Conservation (phyloP, 2,113 vertebrate species). For the Pachyramphus minor region DNA sequence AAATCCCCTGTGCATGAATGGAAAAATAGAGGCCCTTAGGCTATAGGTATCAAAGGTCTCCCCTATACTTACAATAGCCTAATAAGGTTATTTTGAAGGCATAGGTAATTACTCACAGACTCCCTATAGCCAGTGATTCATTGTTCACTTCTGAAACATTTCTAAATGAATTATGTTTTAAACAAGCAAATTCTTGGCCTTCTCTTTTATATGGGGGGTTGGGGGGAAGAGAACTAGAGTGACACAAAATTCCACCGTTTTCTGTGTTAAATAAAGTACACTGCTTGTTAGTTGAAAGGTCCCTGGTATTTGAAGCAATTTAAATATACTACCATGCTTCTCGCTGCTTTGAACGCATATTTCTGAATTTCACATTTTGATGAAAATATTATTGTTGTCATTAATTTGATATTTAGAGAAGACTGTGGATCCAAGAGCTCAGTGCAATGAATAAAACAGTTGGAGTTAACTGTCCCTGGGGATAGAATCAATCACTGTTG, state of each 20-base stretch:
- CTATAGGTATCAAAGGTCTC: constrained; percentile 46
- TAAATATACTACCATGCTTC: neutral
- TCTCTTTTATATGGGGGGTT: neutral
- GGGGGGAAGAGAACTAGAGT: neutral
- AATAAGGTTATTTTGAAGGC: constrained; percentile 60
- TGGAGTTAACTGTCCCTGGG: constrained; percentile 74
- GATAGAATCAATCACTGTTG: constrained; percentile 79
- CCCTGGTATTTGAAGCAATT: neutral
- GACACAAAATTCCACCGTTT: neutral
- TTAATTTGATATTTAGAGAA: constrained; percentile 67
- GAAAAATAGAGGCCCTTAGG: constrained; percentile 35
- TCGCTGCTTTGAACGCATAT: neutral
- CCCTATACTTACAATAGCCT: constrained; percentile 45
- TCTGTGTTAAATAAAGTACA: neutral
- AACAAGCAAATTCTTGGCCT: constrained; percentile 39
- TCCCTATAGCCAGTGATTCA: constrained; percentile 43
- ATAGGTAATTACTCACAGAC: constrained; percentile 28
- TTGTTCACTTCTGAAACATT: constrained; percentile 46
- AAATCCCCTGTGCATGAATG: constrained; percentile 50
- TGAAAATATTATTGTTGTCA: constrained; percentile 61
- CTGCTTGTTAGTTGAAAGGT: neutral
- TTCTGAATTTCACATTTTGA: constrained; percentile 27
- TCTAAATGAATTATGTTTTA: constrained; percentile 50
- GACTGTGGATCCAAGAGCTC: constrained; percentile 49
- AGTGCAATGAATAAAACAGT: constrained; percentile 70